Evolutionary conservation across 2,888 invertebrate genomes (phyloP).

Genomic region (Frankliniella intonsa): DNA sequence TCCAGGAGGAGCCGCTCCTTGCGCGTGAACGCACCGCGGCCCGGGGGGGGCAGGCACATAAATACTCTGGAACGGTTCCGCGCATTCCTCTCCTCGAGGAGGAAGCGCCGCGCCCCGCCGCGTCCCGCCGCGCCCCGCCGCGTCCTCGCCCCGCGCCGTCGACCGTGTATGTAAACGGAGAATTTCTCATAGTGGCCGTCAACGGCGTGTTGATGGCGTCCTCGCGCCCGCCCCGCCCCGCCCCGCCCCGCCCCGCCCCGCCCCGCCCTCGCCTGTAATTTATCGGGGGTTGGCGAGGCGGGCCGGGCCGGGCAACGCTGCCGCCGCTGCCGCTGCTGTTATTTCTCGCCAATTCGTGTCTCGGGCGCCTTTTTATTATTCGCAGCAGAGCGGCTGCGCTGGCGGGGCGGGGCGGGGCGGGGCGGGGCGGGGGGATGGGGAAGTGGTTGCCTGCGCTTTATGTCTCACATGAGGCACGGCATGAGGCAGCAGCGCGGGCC

Average conservation of each 20-base stretch:
- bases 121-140: background rate
- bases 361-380: background rate
- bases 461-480: background rate
- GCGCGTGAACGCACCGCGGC: background rate
- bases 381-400: no score
- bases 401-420: background rate
- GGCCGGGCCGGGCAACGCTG: background rate
- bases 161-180: conserved; percentile 13
- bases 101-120: background rate
- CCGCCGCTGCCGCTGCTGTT: background rate
- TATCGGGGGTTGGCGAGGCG: background rate
- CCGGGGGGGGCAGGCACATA: background rate
- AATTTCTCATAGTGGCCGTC: conserved; percentile 22
- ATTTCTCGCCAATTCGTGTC: no score
- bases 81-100: background rate
- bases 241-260: background rate
- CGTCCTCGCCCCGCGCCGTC: background rate
- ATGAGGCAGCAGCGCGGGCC: no score
- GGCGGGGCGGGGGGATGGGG: background rate
- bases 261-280: background rate
- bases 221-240: background rate
- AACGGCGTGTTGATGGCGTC: background rate
- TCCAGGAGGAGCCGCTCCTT: background rate
- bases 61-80: conserved; percentile 13
- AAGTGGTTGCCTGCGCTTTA: background rate